Evolutionary conservation across 2,888 invertebrate genomes (phyloP), one percentile per base, ranked within the genome.

Genomic region (Eretmocerus hayati): DNA sequence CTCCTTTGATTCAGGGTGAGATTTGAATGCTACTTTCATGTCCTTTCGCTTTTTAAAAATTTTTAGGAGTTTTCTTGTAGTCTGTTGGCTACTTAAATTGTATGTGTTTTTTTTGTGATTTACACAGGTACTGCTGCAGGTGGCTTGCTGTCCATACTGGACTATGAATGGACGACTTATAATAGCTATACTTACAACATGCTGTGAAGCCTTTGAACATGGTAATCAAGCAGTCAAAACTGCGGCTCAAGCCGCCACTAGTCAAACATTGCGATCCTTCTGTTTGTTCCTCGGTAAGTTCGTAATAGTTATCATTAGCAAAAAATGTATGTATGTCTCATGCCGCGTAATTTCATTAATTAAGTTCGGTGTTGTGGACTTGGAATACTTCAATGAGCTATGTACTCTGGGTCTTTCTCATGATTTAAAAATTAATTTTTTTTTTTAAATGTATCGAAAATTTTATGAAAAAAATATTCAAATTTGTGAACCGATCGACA

Each of bases 151-250:
- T 0, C 85, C 89, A 4, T 86, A 89, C 11, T 92, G 91, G 77
- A 90, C 90, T 19, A 79, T 92, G 62, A 93, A 92, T 70, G 91
- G 92, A 0, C 81, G 90, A 3, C 77, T 92, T 48, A 88, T 92
- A 53, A 90, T 91, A 65, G 85, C 90, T 70, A 84, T 90, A 52
- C 79, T 91, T 48, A 87, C 88, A 31, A 81, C 91, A 48, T 89
- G 89, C 66, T 85, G 84, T 21, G 90, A 90, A 64, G 88, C 88
- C 21, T 85, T 84, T 69, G 87, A 87, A 54, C 80, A 78, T 56
- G 87, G 86, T 5, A 84, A 87, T 40, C 81, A 87, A 52, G 88
- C 85, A 41, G 85, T 89, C 3, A 81, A 87, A 55, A 91, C 90
- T 0, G 91, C 92, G 0, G 90, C 91, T 0, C 78, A 90, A 60